phyloP scores from a whole-genome alignment of 2,113 vertebrate genomes.

The Spea bombifrons region DNA sequence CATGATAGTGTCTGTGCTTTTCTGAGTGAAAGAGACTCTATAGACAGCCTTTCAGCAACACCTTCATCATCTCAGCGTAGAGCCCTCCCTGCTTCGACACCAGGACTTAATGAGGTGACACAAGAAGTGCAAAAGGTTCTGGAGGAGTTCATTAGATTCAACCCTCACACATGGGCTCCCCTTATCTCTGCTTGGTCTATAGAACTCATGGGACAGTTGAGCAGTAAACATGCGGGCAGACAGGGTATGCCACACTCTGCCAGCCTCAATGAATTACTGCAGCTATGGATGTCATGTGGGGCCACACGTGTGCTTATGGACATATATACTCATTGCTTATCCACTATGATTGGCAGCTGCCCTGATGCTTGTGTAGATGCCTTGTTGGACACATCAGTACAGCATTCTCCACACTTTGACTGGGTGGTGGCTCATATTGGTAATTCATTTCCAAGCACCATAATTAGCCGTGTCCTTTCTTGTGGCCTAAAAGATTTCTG shows the following conservation, averaged over 20 bases:
- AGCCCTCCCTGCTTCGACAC: constrained; percentile 55
- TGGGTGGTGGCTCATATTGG: constrained; percentile 97
- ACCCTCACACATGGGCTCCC: constrained; percentile 87
- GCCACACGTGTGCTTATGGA: constrained; percentile 89
- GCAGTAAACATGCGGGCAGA: constrained; percentile 83
- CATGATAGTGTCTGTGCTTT: constrained; percentile 83
- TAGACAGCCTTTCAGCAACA: constrained; percentile 52
- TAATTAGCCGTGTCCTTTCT: constrained; percentile 87
- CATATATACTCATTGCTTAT: constrained; percentile 88
- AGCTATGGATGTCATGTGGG: constrained; percentile 90
- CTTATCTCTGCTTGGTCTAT: constrained; percentile 87
- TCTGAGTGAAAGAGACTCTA: constrained; percentile 68
- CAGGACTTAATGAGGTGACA: constrained; percentile 83
- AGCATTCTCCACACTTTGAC: constrained; percentile 92
- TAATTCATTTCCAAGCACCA: constrained; percentile 88
- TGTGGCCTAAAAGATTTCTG: constrained; percentile 94
- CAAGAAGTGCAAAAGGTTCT: constrained; percentile 80
- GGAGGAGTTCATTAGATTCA: constrained; percentile 77
- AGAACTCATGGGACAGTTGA: constrained; percentile 90
- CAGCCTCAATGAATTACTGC: constrained; percentile 86
- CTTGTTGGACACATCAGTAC: constrained; percentile 86
- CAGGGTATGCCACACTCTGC: constrained; percentile 80
- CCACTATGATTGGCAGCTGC: constrained; percentile 82
- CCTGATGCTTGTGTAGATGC: constrained; percentile 92
- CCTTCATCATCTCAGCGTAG: constrained; percentile 51